Evolutionary conservation across 2,113 vertebrate species (phyloP).

Genomic region (Ranitomeya variabilis): DNA sequence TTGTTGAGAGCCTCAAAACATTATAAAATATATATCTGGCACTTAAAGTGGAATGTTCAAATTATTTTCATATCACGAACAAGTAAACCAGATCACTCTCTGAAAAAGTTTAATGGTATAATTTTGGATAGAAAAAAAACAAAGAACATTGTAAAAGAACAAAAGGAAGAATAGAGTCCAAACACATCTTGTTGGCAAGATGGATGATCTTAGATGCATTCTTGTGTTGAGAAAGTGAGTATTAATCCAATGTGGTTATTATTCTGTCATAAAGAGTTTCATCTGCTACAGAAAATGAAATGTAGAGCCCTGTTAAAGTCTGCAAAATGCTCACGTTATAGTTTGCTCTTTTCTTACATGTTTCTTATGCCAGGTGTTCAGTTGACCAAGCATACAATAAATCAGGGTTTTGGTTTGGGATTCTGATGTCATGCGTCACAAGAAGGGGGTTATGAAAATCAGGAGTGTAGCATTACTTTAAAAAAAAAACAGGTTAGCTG

Average conservation of each 20-base stretch:
- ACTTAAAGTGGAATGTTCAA: conserved; percentile 8
- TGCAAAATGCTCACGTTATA: neutral
- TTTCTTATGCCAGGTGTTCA: conserved; percentile 44
- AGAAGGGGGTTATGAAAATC: conserved; percentile 36
- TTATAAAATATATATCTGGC: conserved; percentile 17
- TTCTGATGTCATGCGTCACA: conserved; percentile 42
- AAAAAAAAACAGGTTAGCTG: conserved; percentile 20
- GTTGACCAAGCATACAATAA: conserved; percentile 38
- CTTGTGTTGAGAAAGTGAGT: conserved; percentile 24
- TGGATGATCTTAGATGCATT: neutral
- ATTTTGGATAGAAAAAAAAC: conserved; percentile 22
- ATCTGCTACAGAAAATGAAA: conserved; percentile 12
- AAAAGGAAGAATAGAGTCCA: conserved; percentile 35
- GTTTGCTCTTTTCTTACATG: conserved; percentile 24
- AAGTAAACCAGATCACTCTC: neutral
- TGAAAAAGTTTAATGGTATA: neutral
- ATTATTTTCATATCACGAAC: conserved; percentile 31
- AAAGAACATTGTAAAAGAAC: conserved; percentile 40
- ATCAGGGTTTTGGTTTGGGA: conserved; percentile 38
- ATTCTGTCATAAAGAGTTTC: conserved; percentile 32
- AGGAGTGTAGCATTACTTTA: conserved; percentile 30
- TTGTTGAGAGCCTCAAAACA: neutral
- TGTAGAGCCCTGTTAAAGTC: neutral
- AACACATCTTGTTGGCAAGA: conserved; percentile 38
- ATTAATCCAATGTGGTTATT: conserved; percentile 27